Evolutionary conservation across 1,140 invertebrate genomes (phyloP).

Genomic region (Prorops nasuta): DNA sequence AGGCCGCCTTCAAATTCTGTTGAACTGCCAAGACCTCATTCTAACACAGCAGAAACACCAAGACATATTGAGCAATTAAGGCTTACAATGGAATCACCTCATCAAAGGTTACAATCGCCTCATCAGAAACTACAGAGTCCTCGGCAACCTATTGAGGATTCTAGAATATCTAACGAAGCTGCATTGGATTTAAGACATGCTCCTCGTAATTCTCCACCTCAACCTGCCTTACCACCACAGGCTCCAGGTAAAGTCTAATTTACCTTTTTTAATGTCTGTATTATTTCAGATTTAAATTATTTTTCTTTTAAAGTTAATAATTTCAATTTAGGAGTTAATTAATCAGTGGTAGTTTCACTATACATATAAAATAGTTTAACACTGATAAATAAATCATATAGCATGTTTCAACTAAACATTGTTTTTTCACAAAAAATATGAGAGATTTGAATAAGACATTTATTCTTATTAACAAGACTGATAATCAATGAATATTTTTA

Average conservation of each 20-base stretch:
- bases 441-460: too few species aligned
- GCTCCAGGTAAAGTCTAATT: slow-evolving; percentile 43
- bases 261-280: too few species aligned
- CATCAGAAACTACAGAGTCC: slow-evolving; percentile 49
- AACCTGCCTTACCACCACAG: slow-evolving; percentile 37
- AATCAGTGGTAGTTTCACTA: too few species aligned
- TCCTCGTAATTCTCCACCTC: slow-evolving; percentile 52
- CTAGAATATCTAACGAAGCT: slow-evolving; percentile 53
- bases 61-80: slow-evolving; percentile 45
- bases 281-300: background rate
- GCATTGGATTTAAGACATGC: slow-evolving; percentile 66
- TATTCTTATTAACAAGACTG: too few species aligned
- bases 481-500: too few species aligned
- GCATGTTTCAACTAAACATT: too few species aligned
- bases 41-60: slow-evolving; percentile 38
- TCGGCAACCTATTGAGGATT: slow-evolving; percentile 40
- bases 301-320: slow-evolving; percentile 1
- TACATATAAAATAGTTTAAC: too few species aligned
- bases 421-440: too few species aligned
- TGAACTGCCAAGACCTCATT: slow-evolving; percentile 39
- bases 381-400: too few species aligned
- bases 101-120: slow-evolving; percentile 45
- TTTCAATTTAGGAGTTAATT: too few species aligned
- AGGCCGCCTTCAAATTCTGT: slow-evolving; percentile 45
- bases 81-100: slow-evolving; percentile 47